Conservation (phyloP, 2,113 vertebrate species). For the Neogobius melanostomus region DNA sequence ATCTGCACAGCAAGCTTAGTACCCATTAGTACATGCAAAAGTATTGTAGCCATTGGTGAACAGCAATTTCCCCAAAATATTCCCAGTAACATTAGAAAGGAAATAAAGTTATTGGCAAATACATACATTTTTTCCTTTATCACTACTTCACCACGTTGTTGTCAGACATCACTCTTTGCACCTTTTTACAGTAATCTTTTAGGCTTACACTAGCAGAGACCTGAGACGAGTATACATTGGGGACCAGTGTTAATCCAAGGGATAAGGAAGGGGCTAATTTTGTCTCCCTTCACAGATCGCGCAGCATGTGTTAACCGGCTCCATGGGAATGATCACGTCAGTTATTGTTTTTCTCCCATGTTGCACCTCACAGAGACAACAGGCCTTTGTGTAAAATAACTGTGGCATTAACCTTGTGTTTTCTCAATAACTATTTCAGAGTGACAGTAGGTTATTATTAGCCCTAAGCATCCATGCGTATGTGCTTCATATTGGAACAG, state of each 20-base stretch:
- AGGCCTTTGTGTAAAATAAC: neutral
- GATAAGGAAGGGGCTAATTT: conserved; percentile 4
- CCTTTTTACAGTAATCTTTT: conserved; percentile 17
- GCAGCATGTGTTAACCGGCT: conserved; percentile 7
- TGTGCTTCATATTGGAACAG: neutral
- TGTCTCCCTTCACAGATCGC: conserved; percentile 5
- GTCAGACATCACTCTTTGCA: conserved; percentile 11
- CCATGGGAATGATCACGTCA: conserved; percentile 3
- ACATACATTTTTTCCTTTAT: neutral
- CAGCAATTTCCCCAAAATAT: no score
- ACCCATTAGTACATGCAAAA: no score
- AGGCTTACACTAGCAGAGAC: conserved; percentile 18
- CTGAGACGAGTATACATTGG: conserved; percentile 11
- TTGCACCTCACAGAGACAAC: neutral
- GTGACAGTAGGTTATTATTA: neutral
- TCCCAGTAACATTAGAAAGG: no score
- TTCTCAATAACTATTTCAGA: neutral
- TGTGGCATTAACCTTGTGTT: neutral
- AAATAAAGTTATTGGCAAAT: no score
- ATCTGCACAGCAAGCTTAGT: no score
- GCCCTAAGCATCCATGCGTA: neutral
- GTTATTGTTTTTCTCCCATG: neutral
- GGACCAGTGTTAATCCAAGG: conserved; percentile 25
- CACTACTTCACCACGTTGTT: conserved; percentile 2
- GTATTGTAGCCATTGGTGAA: no score